These are phyloP conservation scores for Panthera tigris DNA, from an alignment of 2,113 vertebrate species.

Conservation along the genomic window DNA sequence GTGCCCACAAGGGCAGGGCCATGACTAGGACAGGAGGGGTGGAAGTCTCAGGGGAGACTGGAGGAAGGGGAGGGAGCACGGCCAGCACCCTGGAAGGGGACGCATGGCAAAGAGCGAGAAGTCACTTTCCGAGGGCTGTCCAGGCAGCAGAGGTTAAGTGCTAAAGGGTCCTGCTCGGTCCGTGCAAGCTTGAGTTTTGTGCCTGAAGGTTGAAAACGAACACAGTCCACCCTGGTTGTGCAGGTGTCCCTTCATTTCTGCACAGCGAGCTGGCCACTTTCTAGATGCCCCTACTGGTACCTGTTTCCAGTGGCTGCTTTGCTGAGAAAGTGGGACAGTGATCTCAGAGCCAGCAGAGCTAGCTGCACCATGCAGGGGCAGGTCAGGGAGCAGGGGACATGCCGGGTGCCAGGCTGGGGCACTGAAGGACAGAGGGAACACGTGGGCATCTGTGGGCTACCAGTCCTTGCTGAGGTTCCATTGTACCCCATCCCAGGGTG, in stretches of 20 bases:
- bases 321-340: neutral
- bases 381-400: neutral
- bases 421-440: neutral
- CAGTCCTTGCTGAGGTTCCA: neutral
- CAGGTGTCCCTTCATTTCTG: neutral
- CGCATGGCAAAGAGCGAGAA: neutral
- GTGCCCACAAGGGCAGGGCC: neutral
- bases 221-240: neutral
- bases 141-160: neutral
- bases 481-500: neutral
- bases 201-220: neutral
- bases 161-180: neutral
- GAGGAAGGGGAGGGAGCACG: too few relatives aligned
- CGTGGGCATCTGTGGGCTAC: neutral
- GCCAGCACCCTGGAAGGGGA: neutral
- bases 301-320: neutral
- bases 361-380: accelerated
- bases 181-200: neutral
- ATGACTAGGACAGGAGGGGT: neutral
- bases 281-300: neutral
- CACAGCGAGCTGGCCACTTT: neutral
- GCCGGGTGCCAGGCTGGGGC: neutral
- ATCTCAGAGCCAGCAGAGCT: neutral
- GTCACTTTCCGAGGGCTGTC: neutral
- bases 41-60: neutral